phyloP scores from a whole-genome alignment of 1,140 invertebrate species.

The Babylonia areolata region DNA sequence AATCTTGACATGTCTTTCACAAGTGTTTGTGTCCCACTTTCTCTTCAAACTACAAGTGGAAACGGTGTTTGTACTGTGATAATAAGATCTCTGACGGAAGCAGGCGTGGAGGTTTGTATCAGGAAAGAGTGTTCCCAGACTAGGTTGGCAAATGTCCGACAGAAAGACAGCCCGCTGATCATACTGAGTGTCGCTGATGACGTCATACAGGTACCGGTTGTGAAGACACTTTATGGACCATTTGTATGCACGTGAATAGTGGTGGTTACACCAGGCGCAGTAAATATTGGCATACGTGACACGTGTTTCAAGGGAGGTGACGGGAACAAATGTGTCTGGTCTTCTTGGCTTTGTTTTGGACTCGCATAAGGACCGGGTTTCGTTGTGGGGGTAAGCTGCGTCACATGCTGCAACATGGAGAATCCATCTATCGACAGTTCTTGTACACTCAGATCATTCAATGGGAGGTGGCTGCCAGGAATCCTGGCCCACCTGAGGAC shows the following conservation, averaged over 20 bases:
- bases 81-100: not conserved
- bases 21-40: not conserved
- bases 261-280: not conserved
- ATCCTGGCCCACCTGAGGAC: not conserved
- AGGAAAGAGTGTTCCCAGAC: not conserved
- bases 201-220: slow-evolving; percentile 17
- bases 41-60: not conserved
- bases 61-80: not conserved
- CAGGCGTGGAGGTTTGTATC: not conserved
- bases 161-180: not conserved
- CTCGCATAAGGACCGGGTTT: not conserved
- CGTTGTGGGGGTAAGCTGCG: not conserved
- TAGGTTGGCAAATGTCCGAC: not conserved
- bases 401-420: not conserved
- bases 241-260: not conserved
- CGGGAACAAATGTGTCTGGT: not conserved
- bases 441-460: not conserved
- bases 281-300: not conserved
- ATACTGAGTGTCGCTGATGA: slow-evolving; percentile 3
- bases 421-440: not conserved
- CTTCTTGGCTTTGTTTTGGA: not conserved
- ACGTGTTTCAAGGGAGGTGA: not conserved
- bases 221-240: not conserved
- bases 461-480: not conserved
- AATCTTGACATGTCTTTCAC: not conserved